Conservation (phyloP, 2,888 invertebrate species). For the Megastigmus dorsalis region DNA sequence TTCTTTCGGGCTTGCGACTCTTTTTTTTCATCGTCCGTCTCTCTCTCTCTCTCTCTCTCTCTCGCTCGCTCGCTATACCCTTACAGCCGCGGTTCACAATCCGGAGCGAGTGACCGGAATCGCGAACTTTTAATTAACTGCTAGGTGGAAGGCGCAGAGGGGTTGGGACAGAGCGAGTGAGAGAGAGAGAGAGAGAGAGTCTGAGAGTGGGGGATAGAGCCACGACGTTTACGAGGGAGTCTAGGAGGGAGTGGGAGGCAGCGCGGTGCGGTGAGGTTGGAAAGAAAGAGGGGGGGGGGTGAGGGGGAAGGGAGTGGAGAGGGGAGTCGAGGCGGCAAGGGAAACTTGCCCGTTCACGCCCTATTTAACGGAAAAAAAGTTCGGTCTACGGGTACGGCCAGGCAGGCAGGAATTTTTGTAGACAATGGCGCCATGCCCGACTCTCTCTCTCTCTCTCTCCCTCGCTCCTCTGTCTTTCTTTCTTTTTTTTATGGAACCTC, state of each 20-base stretch:
- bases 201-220: not conserved
- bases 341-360: slow-evolving; percentile 51
- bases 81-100: slow-evolving; percentile 51
- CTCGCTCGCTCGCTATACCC: too few relatives aligned
- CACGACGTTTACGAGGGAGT: not conserved
- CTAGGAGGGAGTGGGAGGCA: too few relatives aligned
- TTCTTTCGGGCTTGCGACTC: slow-evolving; percentile 42
- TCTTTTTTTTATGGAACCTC: slow-evolving; percentile 9
- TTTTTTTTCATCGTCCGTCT: slow-evolving; percentile 43
- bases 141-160: slow-evolving; percentile 9
- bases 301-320: not conserved
- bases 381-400: slow-evolving; percentile 35
- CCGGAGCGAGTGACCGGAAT: slow-evolving; percentile 58
- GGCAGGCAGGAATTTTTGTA: slow-evolving; percentile 48
- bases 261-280: not conserved
- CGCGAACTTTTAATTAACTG: slow-evolving; percentile 63
- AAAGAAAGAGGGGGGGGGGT: not conserved
- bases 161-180: not conserved
- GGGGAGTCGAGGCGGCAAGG: slow-evolving; percentile 3
- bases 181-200: not conserved
- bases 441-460: slow-evolving; percentile 1
- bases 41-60: slow-evolving; percentile 44
- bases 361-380: slow-evolving; percentile 54
- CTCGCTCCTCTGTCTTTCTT: not conserved
- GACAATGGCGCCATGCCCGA: slow-evolving; percentile 38